Conservation (phyloP, 2,888 invertebrate genomes). For the Drosophila aldrichi region DNA sequence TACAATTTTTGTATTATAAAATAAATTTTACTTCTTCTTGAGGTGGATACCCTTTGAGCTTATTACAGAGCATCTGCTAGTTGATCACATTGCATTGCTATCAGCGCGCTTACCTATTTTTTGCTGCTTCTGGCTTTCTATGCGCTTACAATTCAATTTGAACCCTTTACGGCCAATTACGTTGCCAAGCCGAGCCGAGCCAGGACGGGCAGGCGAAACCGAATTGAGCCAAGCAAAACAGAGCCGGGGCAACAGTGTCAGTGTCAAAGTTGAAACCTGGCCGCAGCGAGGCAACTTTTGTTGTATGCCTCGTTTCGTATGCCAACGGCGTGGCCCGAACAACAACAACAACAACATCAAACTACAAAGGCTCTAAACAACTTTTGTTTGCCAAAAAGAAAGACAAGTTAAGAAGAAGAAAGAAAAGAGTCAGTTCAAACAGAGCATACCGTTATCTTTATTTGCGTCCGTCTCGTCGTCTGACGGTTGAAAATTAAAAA, state of each 20-base stretch:
- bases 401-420: not conserved
- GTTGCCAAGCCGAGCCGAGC: constrained; percentile 41
- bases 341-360: constrained; percentile 28
- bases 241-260: constrained; percentile 68
- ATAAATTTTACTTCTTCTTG: too few species aligned
- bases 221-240: constrained; percentile 25
- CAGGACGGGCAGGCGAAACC: constrained; percentile 23
- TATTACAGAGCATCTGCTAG: not conserved
- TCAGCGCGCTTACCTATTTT: constrained; percentile 1
- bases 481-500: constrained; percentile 62
- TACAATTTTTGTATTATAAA: too few species aligned
- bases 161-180: constrained; percentile 81
- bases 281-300: constrained; percentile 43
- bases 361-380: constrained; percentile 75
- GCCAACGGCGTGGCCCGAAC: constrained; percentile 63
- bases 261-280: constrained; percentile 74
- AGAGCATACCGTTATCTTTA: constrained; percentile 36
- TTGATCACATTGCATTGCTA: not conserved
- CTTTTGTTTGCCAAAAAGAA: constrained; percentile 78
- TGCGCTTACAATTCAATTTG: constrained; percentile 76
- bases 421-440: constrained; percentile 23
- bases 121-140: constrained; percentile 9
- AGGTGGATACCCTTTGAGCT: too few species aligned
- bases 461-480: constrained; percentile 26
- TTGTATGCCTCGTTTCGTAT: constrained; percentile 60